phyloP scores from a whole-genome alignment of 2,113 vertebrate species.

The Burhinus oedicnemus region DNA sequence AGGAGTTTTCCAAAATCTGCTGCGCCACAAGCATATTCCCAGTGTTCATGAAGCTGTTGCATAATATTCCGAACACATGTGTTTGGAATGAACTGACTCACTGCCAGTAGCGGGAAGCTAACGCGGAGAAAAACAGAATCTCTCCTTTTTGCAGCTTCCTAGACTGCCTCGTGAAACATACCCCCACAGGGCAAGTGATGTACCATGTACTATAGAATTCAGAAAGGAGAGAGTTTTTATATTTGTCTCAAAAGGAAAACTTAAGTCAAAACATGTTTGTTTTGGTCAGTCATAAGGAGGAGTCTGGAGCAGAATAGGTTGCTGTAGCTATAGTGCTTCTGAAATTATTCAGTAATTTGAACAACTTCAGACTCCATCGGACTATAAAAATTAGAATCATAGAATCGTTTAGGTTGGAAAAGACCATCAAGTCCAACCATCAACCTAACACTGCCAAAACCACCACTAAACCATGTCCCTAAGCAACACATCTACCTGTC shows the following conservation, averaged over 20 bases:
- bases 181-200: background rate
- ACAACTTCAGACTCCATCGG: background rate
- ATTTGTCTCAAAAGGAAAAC: background rate
- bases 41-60: background rate
- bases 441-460: background rate
- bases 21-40: background rate
- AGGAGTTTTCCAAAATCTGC: background rate
- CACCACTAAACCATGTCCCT: background rate
- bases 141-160: background rate
- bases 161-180: background rate
- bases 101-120: background rate
- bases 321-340: background rate
- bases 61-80: background rate
- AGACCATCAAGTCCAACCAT: background rate
- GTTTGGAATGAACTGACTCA: background rate
- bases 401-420: background rate
- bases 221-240: background rate
- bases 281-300: background rate
- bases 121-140: background rate
- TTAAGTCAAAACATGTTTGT: background rate
- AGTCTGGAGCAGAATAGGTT: background rate
- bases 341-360: background rate
- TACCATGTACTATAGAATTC: background rate
- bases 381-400: background rate
- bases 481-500: background rate